These are phyloP conservation scores for Sipha maydis DNA, from an alignment of 2,888 invertebrate species.

Conservation along the genomic window DNA sequence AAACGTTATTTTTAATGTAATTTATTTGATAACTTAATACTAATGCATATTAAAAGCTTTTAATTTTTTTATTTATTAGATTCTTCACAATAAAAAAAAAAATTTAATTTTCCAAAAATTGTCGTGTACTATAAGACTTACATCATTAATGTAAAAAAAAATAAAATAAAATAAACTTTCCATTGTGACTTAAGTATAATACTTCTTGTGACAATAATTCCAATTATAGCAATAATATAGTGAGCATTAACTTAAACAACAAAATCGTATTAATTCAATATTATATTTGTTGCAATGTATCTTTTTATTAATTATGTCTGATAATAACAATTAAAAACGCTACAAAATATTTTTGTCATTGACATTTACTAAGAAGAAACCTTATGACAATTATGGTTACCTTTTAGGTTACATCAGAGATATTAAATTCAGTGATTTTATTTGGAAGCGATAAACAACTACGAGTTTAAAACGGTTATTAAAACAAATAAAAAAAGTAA, in stretches of 20 bases:
- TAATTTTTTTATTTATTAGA: background rate
- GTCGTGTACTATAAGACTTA: background rate
- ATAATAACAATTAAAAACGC: too few species aligned
- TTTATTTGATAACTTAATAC: background rate
- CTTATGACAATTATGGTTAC: too few species aligned
- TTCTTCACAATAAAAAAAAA: background rate
- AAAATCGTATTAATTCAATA: background rate
- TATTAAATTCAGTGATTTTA: too few species aligned
- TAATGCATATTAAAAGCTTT: background rate
- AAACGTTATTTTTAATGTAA: background rate
- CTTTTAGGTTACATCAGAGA: too few species aligned
- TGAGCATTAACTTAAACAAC: background rate
- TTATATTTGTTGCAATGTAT: background rate
- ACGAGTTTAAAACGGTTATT: too few species aligned
- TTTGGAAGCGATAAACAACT: too few species aligned
- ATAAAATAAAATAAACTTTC: background rate
- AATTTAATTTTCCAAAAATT: background rate
- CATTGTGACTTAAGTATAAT: background rate
- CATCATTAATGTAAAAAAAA: background rate
- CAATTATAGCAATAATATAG: background rate
- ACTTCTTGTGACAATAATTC: background rate
- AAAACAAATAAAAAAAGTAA: too few species aligned
- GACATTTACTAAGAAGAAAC: too few species aligned
- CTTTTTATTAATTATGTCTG: background rate
- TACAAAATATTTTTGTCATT: too few species aligned